Base-by-base conservation (phyloP, 2,113 vertebrate genomes). In the Colaptes auratus region DNA sequence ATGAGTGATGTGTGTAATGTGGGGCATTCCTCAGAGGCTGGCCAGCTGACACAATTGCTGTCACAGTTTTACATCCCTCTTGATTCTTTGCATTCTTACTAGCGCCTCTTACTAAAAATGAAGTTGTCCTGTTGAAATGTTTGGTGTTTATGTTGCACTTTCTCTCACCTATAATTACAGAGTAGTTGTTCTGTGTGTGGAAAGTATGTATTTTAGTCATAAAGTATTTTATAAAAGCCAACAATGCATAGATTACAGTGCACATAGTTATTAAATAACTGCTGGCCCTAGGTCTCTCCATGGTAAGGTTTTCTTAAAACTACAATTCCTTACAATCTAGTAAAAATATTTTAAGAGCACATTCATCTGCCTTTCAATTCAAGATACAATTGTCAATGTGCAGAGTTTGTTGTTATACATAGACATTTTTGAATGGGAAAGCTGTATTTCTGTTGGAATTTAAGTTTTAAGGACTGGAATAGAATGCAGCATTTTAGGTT, bases 31-130 rank as follows among this genome's bases (percentile, higher is more conserved):
- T 64, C 19, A 17, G 33, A 63, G 9, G 27, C 44, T 39, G 24
- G 8, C 39, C 21, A 36, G 2, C 21, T 30, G 24, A 42, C 35
- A 30, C 52, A 20, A 15, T 2, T 6, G 1, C 1, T 31, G 6
- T 33, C 7, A 30, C 6, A 21, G 2, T 65, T 79, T 63, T 15
- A 39, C 5, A 19, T 77, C 48, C 17, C 24, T 72, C 31, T 25
- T 42, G 28, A 3, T 33, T 86, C 69, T 61, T 15, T 12, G 3
- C n/a, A 5, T 52, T 61, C 44, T 30, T 58, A 12, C 4, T 64
- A 7, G 1, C 6, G 24, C 52, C 21, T 18, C 0, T 31, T 48
- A 44, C 12, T 23, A 27, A 60, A 86, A 83, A 27, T 25, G 2
- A 56, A 65, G 5, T 24, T 3, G 0, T 58, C 9, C 12, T 48